Evolutionary conservation across 2,888 invertebrate genomes (phyloP).

Genomic region (Drosophila engyochracea): DNA sequence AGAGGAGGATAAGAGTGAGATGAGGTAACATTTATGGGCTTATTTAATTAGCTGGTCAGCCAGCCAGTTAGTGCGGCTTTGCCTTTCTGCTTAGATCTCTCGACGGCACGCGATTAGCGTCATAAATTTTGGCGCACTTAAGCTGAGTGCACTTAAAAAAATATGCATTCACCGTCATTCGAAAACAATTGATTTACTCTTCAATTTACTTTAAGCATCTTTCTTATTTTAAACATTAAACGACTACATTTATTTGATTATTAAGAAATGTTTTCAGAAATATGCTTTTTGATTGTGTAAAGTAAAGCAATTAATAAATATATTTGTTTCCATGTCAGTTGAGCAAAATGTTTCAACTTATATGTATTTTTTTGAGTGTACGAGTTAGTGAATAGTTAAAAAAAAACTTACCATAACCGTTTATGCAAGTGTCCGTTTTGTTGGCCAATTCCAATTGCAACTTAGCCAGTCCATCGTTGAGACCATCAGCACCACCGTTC

Average conservation of each 20-base stretch:
- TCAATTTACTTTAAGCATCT: not conserved
- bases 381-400: conserved; percentile 13
- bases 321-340: no score
- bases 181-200: not conserved
- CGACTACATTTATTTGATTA: not conserved
- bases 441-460: conserved; percentile 88
- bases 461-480: conserved; percentile 88
- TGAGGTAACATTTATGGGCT: conserved; percentile 64
- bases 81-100: conserved; percentile 34
- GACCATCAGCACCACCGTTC: conserved; percentile 53
- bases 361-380: not conserved
- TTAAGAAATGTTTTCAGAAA: not conserved
- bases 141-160: conserved; percentile 12
- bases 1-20: not conserved
- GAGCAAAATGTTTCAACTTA: not conserved
- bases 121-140: conserved; percentile 67
- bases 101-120: conserved; percentile 69
- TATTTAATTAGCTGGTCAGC: conserved; percentile 76
- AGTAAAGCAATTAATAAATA: not conserved
- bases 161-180: not conserved
- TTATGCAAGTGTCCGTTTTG: conserved; percentile 84
- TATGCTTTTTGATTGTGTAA: not conserved
- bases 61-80: conserved; percentile 52
- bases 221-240: not conserved
- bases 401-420: conserved; percentile 84